A percentile compares a stretch with the other conserved stretches of the same genome.
These are phyloP conservation scores for Agriopis aurantiaria DNA, from an alignment of 2,888 invertebrate genomes.

Conservation along the genomic window DNA sequence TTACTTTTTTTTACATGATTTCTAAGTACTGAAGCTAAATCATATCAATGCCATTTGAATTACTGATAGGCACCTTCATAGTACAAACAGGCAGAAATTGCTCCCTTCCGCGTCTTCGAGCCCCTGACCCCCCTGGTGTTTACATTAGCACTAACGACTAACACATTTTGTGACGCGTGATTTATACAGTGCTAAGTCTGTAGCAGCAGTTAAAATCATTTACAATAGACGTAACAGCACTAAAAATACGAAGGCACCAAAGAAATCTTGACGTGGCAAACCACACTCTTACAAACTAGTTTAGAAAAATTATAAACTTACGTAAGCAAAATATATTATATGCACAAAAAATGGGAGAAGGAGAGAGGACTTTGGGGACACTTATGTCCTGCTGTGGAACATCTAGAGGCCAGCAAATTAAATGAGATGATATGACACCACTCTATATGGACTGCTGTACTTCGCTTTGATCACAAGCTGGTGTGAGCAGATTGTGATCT, in stretches of 20 bases:
- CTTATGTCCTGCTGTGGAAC: neutral
- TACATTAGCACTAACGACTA: conserved; percentile 42
- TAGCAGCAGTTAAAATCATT: neutral
- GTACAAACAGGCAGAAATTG: conserved; percentile 68
- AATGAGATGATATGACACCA: too few species aligned
- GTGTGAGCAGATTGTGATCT: neutral
- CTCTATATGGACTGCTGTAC: neutral
- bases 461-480: neutral
- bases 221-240: neutral
- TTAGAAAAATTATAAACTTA: too few species aligned
- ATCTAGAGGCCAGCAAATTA: neutral
- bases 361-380: neutral
- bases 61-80: conserved; percentile 67
- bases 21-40: neutral
- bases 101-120: conserved; percentile 65
- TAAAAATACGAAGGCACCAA: neutral
- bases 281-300: neutral
- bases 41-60: conserved; percentile 60
- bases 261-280: neutral
- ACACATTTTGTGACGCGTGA: neutral
- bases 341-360: neutral
- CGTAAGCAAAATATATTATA: too few species aligned
- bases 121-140: conserved; percentile 59
- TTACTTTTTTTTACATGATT: neutral
- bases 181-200: neutral